These are phyloP conservation scores for Cheumatopsyche charites DNA, from an alignment of 1,140 invertebrate genomes.

Conservation along the genomic window DNA sequence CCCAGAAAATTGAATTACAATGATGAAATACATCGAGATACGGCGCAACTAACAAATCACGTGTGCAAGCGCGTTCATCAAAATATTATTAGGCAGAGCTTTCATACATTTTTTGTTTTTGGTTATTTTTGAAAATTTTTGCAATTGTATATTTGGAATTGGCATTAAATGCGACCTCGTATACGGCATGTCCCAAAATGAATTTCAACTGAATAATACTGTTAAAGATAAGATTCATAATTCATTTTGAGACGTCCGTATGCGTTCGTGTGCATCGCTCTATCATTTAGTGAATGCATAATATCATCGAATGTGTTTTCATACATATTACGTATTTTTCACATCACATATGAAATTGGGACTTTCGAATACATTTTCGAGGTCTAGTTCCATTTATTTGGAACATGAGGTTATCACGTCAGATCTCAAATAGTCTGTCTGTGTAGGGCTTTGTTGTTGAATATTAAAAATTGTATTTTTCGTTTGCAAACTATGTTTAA, in stretches of 20 bases:
- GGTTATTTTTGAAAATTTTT: slow-evolving; percentile 3
- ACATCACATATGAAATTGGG: background rate
- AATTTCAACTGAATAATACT: too few species aligned
- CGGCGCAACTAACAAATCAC: background rate
- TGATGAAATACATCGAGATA: too few species aligned
- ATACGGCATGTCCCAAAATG: slow-evolving; percentile 9
- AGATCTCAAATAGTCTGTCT: too few species aligned
- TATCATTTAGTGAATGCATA: slow-evolving; percentile 26
- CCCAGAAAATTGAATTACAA: too few species aligned
- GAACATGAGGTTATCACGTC: too few species aligned
- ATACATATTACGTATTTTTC: slow-evolving; percentile 6
- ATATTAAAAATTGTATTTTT: too few species aligned
- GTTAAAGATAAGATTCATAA: too few species aligned
- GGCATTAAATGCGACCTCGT: slow-evolving; percentile 4
- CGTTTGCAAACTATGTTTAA: too few species aligned
- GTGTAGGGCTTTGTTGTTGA: too few species aligned
- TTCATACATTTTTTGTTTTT: background rate
- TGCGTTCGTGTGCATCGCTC: slow-evolving; percentile 8
- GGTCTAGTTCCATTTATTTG: too few species aligned
- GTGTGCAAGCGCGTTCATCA: slow-evolving; percentile 13
- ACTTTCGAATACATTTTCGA: too few species aligned
- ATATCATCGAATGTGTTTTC: slow-evolving; percentile 14
- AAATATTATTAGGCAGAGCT: slow-evolving; percentile 21
- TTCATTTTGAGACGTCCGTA: slow-evolving; percentile 17
- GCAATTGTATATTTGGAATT: slow-evolving; percentile 14